Evolutionary conservation across 2,888 invertebrate species (phyloP), one percentile per base, ranked within the genome.

Genomic region (Mesodorylaimus sp.): DNA sequence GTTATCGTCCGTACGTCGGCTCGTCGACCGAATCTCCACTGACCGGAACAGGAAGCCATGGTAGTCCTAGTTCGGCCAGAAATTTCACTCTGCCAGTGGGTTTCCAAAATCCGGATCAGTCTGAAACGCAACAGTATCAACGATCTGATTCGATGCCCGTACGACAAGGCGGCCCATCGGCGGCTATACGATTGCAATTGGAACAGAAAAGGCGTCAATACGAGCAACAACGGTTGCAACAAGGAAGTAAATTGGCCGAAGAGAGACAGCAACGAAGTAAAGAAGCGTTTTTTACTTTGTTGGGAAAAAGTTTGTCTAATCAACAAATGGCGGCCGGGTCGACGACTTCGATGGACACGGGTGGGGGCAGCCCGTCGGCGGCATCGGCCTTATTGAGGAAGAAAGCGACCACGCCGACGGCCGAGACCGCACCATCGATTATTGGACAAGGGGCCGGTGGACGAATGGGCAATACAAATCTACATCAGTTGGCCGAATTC

Each of bases 161-260:
- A 16, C 41, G 19, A 7, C 41, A 41, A 7, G 13, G 5, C 10
- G 19, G 19, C 24, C 25, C 32, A 7, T 23, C 23, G 5, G 27
- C 29, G 46, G 5, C 46, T 7, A 57, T 64, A 25, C 54, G 62
- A 26, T 45, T 63, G 50, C 60, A 58, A 1, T 54, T 63, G 47
- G 61, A 61, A 50, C 61, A 62, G 50, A 62, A 61, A 50, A 50
- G 61, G 36, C 51, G 63, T 21, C 57, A 59, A 27, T 39, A 39
- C 44, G 51, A 47, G 28, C 27, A 44, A 10, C 44, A 50, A 27
- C 29, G 48, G 3, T n/a, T 16, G 10, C 27, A 47, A 16, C 44
- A 52, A 16, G 38, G 41, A 7, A 25, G 37, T 13, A 29, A 47
- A 21, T 27, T 44, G 37, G 39, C 26, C 16, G 21, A 29, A n/a